Evolutionary conservation across 92 coral and sea anemone genomes (phyloP), one percentile per base, ranked within the genome.

Genomic region (Zoanthus sociatus): DNA sequence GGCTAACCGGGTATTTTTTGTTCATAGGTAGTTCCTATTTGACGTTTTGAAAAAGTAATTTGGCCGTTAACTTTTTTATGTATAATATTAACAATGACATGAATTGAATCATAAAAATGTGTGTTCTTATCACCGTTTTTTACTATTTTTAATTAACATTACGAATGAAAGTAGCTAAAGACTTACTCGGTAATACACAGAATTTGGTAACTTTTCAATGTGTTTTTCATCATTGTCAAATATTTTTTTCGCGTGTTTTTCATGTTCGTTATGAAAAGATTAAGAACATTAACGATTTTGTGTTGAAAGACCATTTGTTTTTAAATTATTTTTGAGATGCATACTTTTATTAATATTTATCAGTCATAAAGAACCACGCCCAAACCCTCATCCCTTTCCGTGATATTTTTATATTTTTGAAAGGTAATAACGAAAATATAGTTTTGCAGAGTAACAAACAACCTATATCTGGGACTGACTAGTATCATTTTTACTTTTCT

Each of bases 21-120:
- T 63, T 63, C 69, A 63, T 63, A 4, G 69, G 69, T 63, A 63
- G 69, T 63, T 63, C 69, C n/a, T 63, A 63, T 63, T 63, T 63
- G 69, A 63, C 69, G 69, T 63, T 63, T 63, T 63, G 69, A 63
- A 63, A 63, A 63, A 63, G 69, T 63, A 63, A 5, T 63, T 63
- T 63, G 13, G 69, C 69, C 13, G 13, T n/a, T n/a, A 63, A 63
- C 69, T 63, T 63, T 63, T 63, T 63, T n/a, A n/a, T 63, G 13
- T 63, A 63, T 63, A 63, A 16, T 63, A 63, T 63, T 63, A 63
- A 63, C 69, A 63, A 63, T 63, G 69, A 63, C 69, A 63, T 63
- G 69, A 63, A 63, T 63, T 63, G 69, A 63, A 63, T 63, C 69
- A 63, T 63, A 63, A 63, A 63, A 63, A 63, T 63, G 69, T 63